Evolutionary conservation across 2,888 invertebrate species (phyloP), one percentile per base, ranked within the genome.

Genomic region (Matsumyia berberina): DNA sequence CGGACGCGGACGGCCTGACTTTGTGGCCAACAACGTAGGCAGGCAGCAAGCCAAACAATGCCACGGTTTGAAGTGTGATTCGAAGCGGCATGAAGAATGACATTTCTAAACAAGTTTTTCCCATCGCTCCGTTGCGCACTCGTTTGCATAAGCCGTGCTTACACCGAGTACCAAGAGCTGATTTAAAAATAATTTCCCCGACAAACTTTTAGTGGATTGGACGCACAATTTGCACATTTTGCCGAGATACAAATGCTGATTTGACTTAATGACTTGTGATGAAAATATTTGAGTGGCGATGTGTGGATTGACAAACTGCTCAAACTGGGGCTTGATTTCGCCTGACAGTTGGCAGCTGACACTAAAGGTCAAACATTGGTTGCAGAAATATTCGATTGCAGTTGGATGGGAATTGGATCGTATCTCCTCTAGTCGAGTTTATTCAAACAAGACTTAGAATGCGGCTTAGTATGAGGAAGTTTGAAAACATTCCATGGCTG

Each of bases 31-130:
- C 69, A 70, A 74, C 62, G 73, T 76, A 80, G 80, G 70, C 69
- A 60, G 70, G 67, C 78, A 73, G 58, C 80, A 80, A 70, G 85
- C 85, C 74, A 85, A 85, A 85, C 74, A 85, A 80, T 85, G 85
- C 85, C 74, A 74, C 73, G 85, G 79, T 70, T 80, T 85, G 80
- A 85, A 85, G 85, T 85, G 85, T 80, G 85, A 85, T 85, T 80
- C 85, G 66, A 85, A 85, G 85, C 80, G 85, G 85, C 85, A 80
- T 85, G 74, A 80, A 80, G 85, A 80, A 85, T 85, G 85, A 85
- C 85, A 85, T 80, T 80, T 85, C 64, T 66, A 80, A 85, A 85
- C 85, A 85, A 80, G 85, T 85, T 85, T n/a, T 83, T 80, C 70
- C 67, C 58, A 69, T 77, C 67, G 51, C 51, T 11, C 42, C 42